These are phyloP conservation scores for Ennomos quercinarius DNA, from an alignment of 2,888 invertebrate species.

Conservation along the genomic window DNA sequence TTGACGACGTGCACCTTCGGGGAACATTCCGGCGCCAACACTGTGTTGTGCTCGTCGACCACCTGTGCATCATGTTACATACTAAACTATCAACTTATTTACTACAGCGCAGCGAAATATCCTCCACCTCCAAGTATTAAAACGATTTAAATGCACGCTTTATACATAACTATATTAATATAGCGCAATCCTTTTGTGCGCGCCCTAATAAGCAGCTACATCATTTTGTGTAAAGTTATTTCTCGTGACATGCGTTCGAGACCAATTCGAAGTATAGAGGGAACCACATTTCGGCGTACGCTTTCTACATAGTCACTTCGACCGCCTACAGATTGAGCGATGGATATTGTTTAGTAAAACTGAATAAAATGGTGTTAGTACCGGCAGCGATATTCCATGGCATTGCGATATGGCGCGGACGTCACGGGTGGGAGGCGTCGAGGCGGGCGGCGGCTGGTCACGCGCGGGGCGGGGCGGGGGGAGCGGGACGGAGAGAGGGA, in stretches of 20 bases:
- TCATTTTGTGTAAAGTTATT: slow-evolving; percentile 44
- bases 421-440: slow-evolving; percentile 76
- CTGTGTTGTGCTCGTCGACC: slow-evolving; percentile 92
- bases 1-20: slow-evolving; percentile 92
- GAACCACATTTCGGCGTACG: slow-evolving; percentile 30
- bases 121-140: slow-evolving; percentile 22
- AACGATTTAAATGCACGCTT: slow-evolving; percentile 40
- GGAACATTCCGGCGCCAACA: slow-evolving; percentile 89
- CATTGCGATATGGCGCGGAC: slow-evolving; percentile 81
- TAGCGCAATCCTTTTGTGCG: slow-evolving; percentile 43
- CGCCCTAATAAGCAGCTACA: slow-evolving; percentile 57
- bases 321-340: slow-evolving; percentile 52
- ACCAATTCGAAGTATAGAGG: slow-evolving; percentile 44
- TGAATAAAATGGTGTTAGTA: slow-evolving; percentile 86
- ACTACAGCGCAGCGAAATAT: slow-evolving; percentile 15
- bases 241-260: slow-evolving; percentile 62
- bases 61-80: slow-evolving; percentile 83
- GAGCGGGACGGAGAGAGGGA: slow-evolving; percentile 41
- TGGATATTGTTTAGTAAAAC: slow-evolving; percentile 74
- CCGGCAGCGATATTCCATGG: slow-evolving; percentile 85
- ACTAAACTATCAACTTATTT: slow-evolving; percentile 6
- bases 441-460: slow-evolving; percentile 71
- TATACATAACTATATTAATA: slow-evolving; percentile 37
- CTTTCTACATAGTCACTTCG: slow-evolving; percentile 38
- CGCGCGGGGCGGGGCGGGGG: slow-evolving; percentile 59